Base-by-base conservation (phyloP, 1,140 invertebrate genomes). In the Hypsibius dujardini region DNA sequence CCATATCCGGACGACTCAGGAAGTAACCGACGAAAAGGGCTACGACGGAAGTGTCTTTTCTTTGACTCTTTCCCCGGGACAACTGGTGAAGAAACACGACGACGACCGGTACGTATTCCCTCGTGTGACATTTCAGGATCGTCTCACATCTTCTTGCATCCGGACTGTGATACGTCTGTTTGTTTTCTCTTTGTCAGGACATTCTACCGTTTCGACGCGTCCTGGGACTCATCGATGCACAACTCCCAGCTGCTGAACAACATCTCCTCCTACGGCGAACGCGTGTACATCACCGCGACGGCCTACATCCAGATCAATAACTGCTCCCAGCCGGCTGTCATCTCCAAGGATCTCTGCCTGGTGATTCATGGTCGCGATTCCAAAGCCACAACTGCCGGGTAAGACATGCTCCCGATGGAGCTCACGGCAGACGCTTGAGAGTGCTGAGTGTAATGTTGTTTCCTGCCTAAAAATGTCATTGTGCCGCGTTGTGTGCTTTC, bases 191-290 rank as follows among this genome's bases (percentile, higher is more conserved):
- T 50, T 76, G 77, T 72, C 73, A 84, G 93, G 72, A 86, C 87
- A 46, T 91, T 95, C 80, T 95, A 91, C 79, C 85, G 95, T 75
- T 99, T 98, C 78, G 96, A 99, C 82, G 96, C 95, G 1, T 94
- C 95, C 1, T 99, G 96, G 96, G 96, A 99, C 79, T 95, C 90
- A 76, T 98, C 95, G 59, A 84, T 98, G 70, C 96, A 99, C 80
- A 98, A 98, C 78, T 98, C 95, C 0, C 83, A 87, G 0, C 82
- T 99, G 40, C 84, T 99, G 46, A 98, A 99, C 82, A 82, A 93
- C 74, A 92, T 97, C 1, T 96, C 95, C n/a, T 87, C 90, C 28
- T 88, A 88, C 74, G 92, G 92, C 46, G 95, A 98, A 80, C 90
- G 95, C 73, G 90, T 99, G 62, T 99, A 95, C 80, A 90, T 99